Base-by-base conservation (phyloP, 2,888 invertebrate genomes). In the Platycheirus rosarum region DNA sequence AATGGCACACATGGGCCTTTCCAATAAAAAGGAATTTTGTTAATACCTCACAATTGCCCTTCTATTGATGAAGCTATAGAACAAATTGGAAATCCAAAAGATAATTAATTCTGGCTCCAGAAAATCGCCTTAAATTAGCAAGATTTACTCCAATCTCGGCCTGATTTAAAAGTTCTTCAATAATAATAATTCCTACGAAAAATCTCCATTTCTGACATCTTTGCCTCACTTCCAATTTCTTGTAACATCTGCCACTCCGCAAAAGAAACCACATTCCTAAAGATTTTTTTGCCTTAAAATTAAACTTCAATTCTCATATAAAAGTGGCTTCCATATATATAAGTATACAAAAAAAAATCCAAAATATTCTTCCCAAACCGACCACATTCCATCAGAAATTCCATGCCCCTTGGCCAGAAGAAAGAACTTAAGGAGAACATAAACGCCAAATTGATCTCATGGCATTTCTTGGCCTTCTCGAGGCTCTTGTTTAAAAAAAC, bases 341-440 rank as follows among this genome's bases (percentile, higher is more conserved):
- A 42, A 69, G 16, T 35, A 51, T 35, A 71, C 51, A 44, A 53
- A 57, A 29, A 8, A 63, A 48, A 29, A 57, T 46, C n/a, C 60
- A 66, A 60, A 6, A 79, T 49, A 77, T 73, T 63, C 63, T 69
- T 69, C 75, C 37, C 70, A 80, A 80, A 80, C 32, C 66, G 48
- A 71, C 76, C 76, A 48, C 80, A 82, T 82, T 82, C 80, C 80
- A 76, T 71, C 48, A 62, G 60, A 82, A 71, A 82, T 76, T 76
- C 76, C 76, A 71, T 66, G 62, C 66, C 70, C 35, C 48, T 70
- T 18, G 76, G 75, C 60, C 14, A 66, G 26, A 46, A 76, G 44
- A 75, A 23, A n/a, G n/a, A n/a, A 74, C 40, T 42, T 37, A 40
- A 70, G 65, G 14, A 55, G 35, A 51, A 69, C 49, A 60, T 44